Conservation (phyloP, 1,140 invertebrate genomes). For the Drosophila virilis region DNA sequence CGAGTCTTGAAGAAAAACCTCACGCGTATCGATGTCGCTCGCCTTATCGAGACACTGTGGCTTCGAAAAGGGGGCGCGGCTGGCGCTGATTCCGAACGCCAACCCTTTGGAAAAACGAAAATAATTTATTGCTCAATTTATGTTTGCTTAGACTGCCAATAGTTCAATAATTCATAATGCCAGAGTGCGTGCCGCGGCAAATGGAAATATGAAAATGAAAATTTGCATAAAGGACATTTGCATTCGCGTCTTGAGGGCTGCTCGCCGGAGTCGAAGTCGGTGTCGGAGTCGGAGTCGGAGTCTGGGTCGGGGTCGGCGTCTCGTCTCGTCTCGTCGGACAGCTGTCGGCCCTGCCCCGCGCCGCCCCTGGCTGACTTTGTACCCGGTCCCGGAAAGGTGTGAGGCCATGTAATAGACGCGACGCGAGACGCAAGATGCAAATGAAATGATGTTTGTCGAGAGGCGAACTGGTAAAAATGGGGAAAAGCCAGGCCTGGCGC, state of each 20-base stretch:
- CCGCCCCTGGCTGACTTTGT: constrained; percentile 1
- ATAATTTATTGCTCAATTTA: constrained; percentile 79
- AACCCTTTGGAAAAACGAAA: constrained; percentile 10
- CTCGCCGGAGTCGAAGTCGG: not conserved
- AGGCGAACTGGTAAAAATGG: not conserved
- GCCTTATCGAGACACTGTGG: no score
- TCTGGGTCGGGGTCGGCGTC: not conserved
- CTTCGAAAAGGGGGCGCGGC: constrained; percentile 13
- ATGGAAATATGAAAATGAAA: not conserved
- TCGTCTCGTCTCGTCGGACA: constrained; percentile 20
- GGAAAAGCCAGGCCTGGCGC: not conserved
- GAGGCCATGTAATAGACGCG: constrained; percentile 63
- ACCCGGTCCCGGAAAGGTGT: constrained; percentile 58
- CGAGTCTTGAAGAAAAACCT: constrained; percentile 38
- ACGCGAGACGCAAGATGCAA: constrained; percentile 23
- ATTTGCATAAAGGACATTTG: constrained; percentile 74
- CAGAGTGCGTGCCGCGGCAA: not conserved
- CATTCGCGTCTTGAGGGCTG: constrained; percentile 42
- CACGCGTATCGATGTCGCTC: constrained; percentile 66
- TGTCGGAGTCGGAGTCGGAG: not conserved
- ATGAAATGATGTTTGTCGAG: constrained; percentile 14
- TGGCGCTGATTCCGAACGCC: constrained; percentile 16
- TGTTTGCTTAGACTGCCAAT: constrained; percentile 81
- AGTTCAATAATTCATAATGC: constrained; percentile 79
- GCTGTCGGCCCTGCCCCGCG: constrained; percentile 44